phyloP scores from a whole-genome alignment of 2,888 invertebrate species.

The Macroteleia sp. region DNA sequence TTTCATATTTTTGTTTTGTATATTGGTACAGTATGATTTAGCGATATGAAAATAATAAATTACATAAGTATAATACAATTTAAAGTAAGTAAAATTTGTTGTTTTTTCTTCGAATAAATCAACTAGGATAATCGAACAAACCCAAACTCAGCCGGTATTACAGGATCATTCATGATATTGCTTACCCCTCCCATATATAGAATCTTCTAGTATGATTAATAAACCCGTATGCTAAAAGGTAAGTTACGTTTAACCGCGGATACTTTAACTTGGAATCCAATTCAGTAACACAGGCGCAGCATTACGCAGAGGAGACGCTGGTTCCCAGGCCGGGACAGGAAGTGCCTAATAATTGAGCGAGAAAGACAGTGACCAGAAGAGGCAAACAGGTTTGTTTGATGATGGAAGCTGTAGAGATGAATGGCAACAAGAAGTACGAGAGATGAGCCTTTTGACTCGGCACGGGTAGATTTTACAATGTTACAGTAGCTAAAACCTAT shows the following conservation, averaged over 20 bases:
- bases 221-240: constrained; percentile 6
- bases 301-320: constrained; percentile 20
- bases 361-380: constrained; percentile 80
- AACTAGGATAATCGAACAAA: too few relatives aligned
- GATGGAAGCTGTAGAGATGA: constrained; percentile 76
- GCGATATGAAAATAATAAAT: too few relatives aligned
- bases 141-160: constrained; percentile 8
- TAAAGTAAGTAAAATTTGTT: too few relatives aligned
- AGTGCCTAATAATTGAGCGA: constrained; percentile 83
- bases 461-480: background rate
- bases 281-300: constrained; percentile 44
- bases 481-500: constrained; percentile 31
- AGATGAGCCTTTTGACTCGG: constrained; percentile 30
- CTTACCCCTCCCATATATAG: background rate
- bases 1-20: too few relatives aligned
- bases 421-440: constrained; percentile 73
- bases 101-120: too few relatives aligned
- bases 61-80: too few relatives aligned
- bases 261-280: constrained; percentile 64
- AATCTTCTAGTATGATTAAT: constrained; percentile 7
- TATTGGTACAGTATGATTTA: too few relatives aligned
- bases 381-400: constrained; percentile 78
- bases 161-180: constrained; percentile 21
- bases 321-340: constrained; percentile 81
- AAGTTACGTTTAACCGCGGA: background rate